These are phyloP conservation scores for Opisthocomus hoazin DNA, from an alignment of 2,113 vertebrate species.

Conservation along the genomic window DNA sequence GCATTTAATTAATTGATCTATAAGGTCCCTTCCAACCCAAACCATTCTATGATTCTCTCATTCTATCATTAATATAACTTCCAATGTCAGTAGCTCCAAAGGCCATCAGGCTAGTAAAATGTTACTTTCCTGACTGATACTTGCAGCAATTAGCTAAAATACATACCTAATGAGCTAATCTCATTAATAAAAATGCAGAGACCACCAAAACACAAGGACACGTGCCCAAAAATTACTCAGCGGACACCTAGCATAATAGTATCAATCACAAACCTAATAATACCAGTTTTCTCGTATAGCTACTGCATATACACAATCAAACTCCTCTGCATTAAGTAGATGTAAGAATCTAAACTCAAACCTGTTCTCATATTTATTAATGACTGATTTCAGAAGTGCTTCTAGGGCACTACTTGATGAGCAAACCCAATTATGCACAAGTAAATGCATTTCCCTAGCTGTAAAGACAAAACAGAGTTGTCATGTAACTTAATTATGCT, in stretches of 20 bases:
- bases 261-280: background rate
- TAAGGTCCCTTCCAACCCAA: too few relatives aligned
- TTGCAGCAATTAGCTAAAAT: background rate
- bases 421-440: background rate
- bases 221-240: background rate
- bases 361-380: background rate
- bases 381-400: background rate
- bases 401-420: background rate
- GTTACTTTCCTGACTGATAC: background rate
- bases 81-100: background rate
- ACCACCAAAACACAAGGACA: background rate
- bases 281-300: background rate
- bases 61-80: too few relatives aligned
- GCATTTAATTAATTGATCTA: background rate
- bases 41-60: too few relatives aligned
- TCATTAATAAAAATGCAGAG: background rate
- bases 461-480: background rate
- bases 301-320: background rate
- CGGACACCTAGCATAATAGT: background rate
- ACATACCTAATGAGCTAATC: background rate
- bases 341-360: background rate
- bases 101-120: background rate
- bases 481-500: background rate
- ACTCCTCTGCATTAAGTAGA: background rate
- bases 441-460: background rate